phyloP scores from a whole-genome alignment of 1,140 invertebrate species.

The Macrocentrus cingulum region DNA sequence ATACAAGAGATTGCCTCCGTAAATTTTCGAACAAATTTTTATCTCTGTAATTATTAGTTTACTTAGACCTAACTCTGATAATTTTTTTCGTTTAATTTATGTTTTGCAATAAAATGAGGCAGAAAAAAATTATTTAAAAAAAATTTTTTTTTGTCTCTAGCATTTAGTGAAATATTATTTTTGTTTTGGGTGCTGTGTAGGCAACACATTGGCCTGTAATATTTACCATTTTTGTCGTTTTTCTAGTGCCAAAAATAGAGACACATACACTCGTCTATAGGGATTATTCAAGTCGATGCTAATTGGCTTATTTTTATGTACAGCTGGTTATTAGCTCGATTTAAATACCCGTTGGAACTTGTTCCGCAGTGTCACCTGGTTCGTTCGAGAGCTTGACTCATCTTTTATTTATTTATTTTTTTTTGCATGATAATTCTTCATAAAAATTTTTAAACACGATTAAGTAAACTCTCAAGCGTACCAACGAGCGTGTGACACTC shows the following conservation, averaged over 20 bases:
- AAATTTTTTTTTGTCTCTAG: slow-evolving; percentile 8
- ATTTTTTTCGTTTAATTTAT: background rate
- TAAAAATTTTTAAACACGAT: no score
- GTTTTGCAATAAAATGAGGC: no score
- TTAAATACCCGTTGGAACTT: slow-evolving; percentile 35
- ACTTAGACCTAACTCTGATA: slow-evolving; percentile 16
- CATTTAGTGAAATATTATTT: slow-evolving; percentile 12
- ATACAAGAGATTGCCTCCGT: slow-evolving; percentile 32
- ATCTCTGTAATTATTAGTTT: slow-evolving; percentile 16
- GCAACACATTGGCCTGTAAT: slow-evolving; percentile 17
- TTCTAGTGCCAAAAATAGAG: slow-evolving; percentile 8
- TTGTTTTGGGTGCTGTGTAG: slow-evolving; percentile 40
- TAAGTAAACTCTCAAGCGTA: background rate
- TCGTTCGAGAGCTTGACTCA: slow-evolving; percentile 29
- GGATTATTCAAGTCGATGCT: slow-evolving; percentile 27
- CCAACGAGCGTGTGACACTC: background rate
- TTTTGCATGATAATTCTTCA: no score
- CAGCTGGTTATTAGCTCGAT: slow-evolving; percentile 41
- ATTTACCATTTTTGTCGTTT: slow-evolving; percentile 17
- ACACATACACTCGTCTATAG: slow-evolving; percentile 9
- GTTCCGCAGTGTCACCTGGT: slow-evolving; percentile 39
- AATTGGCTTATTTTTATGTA: slow-evolving; percentile 51
- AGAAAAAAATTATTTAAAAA: no score
- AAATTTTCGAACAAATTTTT: slow-evolving; percentile 8
- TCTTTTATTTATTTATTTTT: background rate